Evolutionary conservation across 2,888 invertebrate genomes (phyloP), one percentile per base, ranked within the genome.

Genomic region (Protophormia terraenovae): DNA sequence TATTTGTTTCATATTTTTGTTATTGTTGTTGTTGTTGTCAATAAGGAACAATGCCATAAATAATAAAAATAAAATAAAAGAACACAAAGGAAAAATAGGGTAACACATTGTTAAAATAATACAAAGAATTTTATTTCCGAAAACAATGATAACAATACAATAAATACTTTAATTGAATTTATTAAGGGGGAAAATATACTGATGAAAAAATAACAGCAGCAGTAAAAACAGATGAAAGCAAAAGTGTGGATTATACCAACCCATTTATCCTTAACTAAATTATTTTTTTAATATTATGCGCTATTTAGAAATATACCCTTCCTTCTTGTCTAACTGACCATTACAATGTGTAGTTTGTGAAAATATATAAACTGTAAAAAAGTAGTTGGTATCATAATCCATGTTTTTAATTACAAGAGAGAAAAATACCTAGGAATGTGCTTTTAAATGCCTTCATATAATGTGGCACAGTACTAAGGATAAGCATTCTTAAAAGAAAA

Each of bases 21-120:
- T n/a, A 1, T 55, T 58, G 3, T 58, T 58, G 29, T 8, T 45
- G 22, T 66, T 66, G 41, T 72, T 47, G 45, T 14, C 32, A 45
- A 47, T 58, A 82, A 81, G 16, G 60, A 67, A 67, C 8, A 60
- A 69, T 14, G 5, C 16, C 53, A 82, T 82, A 64, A 76, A 82
- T 82, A 76, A 76, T 60, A 24, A 29, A 19, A 35, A 32, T 5
- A 32, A 1, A 60, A 27, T 1, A 6, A 27, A 19, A 45, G 14
- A 24, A 53, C 12, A 62, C 14, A 27, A 5, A 22, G 2, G n/a
- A 72, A n/a, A n/a, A 64, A 10, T 38, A 7, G 53, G 38, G 24
- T 27, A 78, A 69, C n/a, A 64, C 8, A 47, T 7, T 69, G 47
- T 27, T 32, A 22, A 24, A n/a, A 8, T 14, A 24, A 66, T 45